phyloP scores from a whole-genome alignment of 2,888 invertebrate genomes.

The Hoplodrina ambigua region DNA sequence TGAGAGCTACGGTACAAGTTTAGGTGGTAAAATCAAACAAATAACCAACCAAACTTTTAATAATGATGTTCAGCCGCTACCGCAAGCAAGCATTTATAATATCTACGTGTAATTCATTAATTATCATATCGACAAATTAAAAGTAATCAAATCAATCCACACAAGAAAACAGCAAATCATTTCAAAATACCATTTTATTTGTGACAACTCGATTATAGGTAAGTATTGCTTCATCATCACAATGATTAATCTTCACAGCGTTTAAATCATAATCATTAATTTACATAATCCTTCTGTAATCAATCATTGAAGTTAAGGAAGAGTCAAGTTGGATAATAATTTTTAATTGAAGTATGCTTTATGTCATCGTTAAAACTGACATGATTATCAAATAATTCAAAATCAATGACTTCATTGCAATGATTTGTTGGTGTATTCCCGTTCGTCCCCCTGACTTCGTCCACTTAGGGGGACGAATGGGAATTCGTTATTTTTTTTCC shows the following conservation, averaged over 20 bases:
- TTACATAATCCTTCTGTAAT: slow-evolving; percentile 30
- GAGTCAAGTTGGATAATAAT: not conserved
- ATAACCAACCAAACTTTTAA: not conserved
- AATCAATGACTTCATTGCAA: not conserved
- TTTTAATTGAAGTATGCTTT: not conserved
- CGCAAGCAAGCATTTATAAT: not conserved
- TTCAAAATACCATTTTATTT: not conserved
- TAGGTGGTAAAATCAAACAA: too few relatives aligned
- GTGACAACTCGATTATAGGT: slow-evolving; percentile 2
- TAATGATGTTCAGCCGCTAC: not conserved
- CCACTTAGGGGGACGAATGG: too few relatives aligned
- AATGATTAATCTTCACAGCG: slow-evolving; percentile 13
- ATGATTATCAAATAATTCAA: slow-evolving; percentile 9
- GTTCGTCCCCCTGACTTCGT: too few relatives aligned
- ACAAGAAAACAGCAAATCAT: not conserved
- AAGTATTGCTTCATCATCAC: not conserved
- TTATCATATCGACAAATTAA: not conserved
- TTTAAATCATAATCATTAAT: slow-evolving; percentile 27
- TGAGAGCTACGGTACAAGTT: too few relatives aligned
- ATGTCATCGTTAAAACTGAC: slow-evolving; percentile 1
- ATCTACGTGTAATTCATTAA: not conserved
- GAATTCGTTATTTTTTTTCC: too few relatives aligned
- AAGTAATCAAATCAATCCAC: not conserved
- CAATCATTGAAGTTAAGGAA: slow-evolving; percentile 3
- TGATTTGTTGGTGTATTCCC: slow-evolving; percentile 14